Evolutionary conservation across 2,113 vertebrate genomes (phyloP).

Genomic region (Collichthys lucidus): DNA sequence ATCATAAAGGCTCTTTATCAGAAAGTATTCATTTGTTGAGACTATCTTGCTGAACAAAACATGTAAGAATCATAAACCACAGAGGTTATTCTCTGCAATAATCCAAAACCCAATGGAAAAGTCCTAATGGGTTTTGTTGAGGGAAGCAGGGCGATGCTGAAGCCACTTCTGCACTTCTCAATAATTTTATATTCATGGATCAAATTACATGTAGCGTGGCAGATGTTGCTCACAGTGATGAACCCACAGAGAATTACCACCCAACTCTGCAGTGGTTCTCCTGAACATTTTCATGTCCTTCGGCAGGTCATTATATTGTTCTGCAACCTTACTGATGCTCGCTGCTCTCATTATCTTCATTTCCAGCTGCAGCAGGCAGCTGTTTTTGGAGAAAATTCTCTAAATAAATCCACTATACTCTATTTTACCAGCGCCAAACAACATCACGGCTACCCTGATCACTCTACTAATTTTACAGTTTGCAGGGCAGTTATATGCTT

Average conservation of each 20-base stretch:
- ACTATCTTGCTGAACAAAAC: too few species aligned
- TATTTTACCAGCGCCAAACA: not conserved
- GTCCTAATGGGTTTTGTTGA: too few species aligned
- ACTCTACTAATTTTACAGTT: not conserved
- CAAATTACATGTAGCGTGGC: not conserved
- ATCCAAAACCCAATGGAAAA: too few species aligned
- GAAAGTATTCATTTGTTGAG: too few species aligned
- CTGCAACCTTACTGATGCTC: not conserved
- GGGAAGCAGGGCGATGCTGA: too few species aligned
- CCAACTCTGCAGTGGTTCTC: not conserved
- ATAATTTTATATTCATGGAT: not conserved
- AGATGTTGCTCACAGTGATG: conserved; percentile 19
- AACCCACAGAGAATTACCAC: not conserved
- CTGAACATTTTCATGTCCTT: not conserved
- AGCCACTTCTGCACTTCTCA: too few species aligned
- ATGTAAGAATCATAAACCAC: too few species aligned
- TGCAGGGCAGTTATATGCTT: not conserved
- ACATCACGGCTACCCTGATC: not conserved
- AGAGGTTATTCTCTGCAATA: too few species aligned
- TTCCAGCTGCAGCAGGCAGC: not conserved
- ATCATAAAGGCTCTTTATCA: too few species aligned
- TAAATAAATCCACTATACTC: not conserved
- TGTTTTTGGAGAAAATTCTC: not conserved
- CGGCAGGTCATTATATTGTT: conserved; percentile 16
- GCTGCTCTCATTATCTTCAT: not conserved